Conservation (phyloP, 2,888 invertebrate genomes). For the Thecophora atra region DNA sequence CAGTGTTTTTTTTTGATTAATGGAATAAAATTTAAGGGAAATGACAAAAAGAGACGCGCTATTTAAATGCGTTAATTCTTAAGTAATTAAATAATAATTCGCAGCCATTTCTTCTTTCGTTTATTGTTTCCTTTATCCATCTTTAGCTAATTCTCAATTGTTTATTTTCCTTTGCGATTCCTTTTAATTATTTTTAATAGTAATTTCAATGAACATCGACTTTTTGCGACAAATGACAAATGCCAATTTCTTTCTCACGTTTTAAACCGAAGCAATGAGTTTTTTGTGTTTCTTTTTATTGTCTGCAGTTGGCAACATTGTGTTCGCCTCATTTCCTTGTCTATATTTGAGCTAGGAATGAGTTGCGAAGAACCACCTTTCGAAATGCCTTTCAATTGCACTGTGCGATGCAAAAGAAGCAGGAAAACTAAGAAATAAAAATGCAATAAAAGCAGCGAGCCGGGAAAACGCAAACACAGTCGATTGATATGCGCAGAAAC, state of each 20-base stretch:
- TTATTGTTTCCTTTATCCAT: no score
- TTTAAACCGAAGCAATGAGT: background rate
- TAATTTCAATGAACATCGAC: background rate
- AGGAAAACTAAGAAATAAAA: background rate
- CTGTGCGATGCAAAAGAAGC: background rate
- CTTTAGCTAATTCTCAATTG: no score
- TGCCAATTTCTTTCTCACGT: constrained; percentile 2
- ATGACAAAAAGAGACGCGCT: no score
- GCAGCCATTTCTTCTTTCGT: no score
- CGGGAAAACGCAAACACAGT: background rate
- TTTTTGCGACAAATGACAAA: background rate
- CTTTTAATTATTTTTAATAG: background rate
- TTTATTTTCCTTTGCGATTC: background rate
- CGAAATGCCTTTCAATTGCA: background rate
- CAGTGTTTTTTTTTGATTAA: no score
- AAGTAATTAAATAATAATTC: no score
- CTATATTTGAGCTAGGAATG: background rate
- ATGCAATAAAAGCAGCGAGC: background rate
- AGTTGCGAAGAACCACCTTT: background rate
- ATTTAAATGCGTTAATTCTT: no score
- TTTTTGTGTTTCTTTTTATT: background rate
- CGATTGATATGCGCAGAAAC: background rate
- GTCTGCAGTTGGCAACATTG: background rate
- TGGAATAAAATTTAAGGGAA: no score
- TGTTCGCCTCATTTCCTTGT: background rate